Conservation (phyloP, 2,113 vertebrate species). For the Manacus vitellinus region DNA sequence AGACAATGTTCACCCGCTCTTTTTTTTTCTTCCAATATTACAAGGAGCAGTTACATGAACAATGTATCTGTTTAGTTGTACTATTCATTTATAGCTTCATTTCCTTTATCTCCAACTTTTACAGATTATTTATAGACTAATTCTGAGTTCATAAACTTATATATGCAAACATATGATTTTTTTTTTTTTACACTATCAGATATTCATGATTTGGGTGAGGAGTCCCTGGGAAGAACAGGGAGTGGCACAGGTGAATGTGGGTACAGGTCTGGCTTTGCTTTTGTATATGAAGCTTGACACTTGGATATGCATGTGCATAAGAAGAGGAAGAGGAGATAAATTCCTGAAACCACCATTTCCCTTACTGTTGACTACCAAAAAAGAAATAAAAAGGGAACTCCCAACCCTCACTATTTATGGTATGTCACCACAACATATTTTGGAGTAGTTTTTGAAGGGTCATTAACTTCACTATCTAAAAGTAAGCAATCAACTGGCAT, state of each 20-base stretch:
- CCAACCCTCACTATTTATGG: not conserved
- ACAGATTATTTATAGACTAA: not conserved
- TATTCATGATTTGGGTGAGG: not conserved
- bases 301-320: not conserved
- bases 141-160: not conserved
- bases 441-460: not conserved
- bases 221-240: not conserved
- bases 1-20: rapidly evolving
- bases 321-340: not conserved
- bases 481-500: not conserved
- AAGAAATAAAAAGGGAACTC: not conserved
- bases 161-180: not conserved
- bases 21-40: not conserved
- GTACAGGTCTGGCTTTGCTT: not conserved
- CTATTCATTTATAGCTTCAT: not conserved
- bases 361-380: not conserved
- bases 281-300: not conserved
- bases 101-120: not conserved
- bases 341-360: not conserved
- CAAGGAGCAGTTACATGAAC: not conserved
- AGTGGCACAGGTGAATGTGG: not conserved
- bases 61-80: not conserved
- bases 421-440: constrained; percentile 1
- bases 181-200: not conserved
- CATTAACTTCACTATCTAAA: constrained; percentile 16